A percentile compares a stretch with the other conserved stretches of the same genome.
phyloP scores from a whole-genome alignment of 1,140 invertebrate species.

The Drosophila repletoides region DNA sequence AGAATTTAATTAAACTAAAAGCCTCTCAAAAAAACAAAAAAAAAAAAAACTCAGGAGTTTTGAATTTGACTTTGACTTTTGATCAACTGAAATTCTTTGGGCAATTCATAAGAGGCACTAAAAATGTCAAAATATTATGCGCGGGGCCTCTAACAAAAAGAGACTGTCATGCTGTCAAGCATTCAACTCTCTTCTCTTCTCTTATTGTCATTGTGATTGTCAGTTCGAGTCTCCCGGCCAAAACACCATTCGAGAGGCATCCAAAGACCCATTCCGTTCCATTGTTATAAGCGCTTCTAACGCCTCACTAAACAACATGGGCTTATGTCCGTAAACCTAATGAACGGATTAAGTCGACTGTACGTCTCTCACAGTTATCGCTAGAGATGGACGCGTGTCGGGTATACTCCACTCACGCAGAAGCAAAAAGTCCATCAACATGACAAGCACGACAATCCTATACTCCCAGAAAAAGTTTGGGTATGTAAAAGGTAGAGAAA shows the following conservation, averaged over 20 bases:
- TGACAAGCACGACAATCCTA: no score
- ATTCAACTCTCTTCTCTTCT: slow-evolving; percentile 50
- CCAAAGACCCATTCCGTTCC: slow-evolving; percentile 6
- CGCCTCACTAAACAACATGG: slow-evolving; percentile 78
- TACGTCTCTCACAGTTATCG: slow-evolving; percentile 11
- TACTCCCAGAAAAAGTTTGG: no score
- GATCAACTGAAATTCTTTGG: slow-evolving; percentile 60
- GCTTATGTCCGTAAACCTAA: slow-evolving; percentile 78
- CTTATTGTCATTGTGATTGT: slow-evolving; percentile 52
- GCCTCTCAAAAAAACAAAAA: slow-evolving; percentile 19
- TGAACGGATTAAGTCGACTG: slow-evolving; percentile 74
- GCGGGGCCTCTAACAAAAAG: slow-evolving; percentile 31
- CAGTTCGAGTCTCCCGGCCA: slow-evolving; percentile 31
- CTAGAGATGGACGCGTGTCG: neutral
- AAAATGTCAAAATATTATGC: slow-evolving; percentile 79
- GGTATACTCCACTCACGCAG: no score
- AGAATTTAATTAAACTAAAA: slow-evolving; percentile 79
- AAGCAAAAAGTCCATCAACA: no score
- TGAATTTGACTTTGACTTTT: slow-evolving; percentile 36
- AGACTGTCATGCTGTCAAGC: slow-evolving; percentile 72
- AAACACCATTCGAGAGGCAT: neutral
- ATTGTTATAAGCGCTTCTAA: slow-evolving; percentile 70
- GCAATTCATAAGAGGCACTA: slow-evolving; percentile 72
- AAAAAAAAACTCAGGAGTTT: neutral
- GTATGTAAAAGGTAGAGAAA: no score